These are phyloP conservation scores for Tamandua tetradactyla DNA, from an alignment of 2,797 vertebrate genomes.

Conservation along the genomic window DNA sequence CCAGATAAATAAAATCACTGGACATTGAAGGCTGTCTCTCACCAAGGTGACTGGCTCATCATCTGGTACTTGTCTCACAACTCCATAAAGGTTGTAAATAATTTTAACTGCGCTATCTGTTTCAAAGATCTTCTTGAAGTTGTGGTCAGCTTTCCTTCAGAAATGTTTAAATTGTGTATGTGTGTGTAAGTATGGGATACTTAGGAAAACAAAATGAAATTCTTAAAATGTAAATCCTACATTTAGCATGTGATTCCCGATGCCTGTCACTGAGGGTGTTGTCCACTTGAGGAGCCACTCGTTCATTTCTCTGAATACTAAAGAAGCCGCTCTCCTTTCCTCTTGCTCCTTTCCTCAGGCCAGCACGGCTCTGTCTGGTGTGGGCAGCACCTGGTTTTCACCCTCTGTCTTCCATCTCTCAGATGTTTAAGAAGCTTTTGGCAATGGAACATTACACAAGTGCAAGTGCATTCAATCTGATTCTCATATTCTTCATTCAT, in stretches of 20 bases:
- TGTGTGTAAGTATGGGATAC: neutral
- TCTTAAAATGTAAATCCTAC: neutral
- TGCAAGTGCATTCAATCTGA: constrained; percentile 21
- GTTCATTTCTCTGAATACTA: neutral
- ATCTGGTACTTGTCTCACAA: neutral
- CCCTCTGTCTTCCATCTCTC: neutral
- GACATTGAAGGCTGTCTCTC: neutral
- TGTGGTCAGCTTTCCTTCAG: neutral
- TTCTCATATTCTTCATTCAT: constrained; percentile 56
- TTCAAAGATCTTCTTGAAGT: neutral
- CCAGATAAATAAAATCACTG: neutral
- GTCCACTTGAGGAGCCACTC: neutral
- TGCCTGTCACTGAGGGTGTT: neutral
- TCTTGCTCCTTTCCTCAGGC: neutral
- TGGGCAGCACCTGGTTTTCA: neutral
- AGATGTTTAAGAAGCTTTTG: constrained; percentile 38
- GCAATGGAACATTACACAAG: constrained; percentile 8
- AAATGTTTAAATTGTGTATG: neutral
- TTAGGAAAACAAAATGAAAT: neutral
- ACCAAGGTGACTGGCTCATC: neutral
- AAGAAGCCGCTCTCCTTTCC: neutral
- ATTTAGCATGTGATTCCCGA: neutral
- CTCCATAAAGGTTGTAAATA: neutral
- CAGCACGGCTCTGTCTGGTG: neutral
- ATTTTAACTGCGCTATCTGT: neutral